phyloP scores from a whole-genome alignment of 2,113 vertebrate species.

The Azemiops feae region DNA sequence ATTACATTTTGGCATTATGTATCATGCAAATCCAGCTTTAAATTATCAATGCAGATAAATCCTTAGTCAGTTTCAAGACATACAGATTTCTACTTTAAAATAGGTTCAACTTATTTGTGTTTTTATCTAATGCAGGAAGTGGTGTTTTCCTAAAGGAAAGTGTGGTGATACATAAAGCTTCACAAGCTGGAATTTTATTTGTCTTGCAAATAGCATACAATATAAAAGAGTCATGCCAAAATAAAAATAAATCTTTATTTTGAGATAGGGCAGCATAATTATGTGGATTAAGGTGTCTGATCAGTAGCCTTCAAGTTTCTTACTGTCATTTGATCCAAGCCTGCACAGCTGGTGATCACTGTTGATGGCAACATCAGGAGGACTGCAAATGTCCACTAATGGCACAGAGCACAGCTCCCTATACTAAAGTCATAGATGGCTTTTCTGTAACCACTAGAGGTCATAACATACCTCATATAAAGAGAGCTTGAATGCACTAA shows the following conservation, averaged over 20 bases:
- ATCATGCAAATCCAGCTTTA: neutral
- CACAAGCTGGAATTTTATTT: neutral
- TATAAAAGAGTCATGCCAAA: neutral
- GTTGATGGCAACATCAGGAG: neutral
- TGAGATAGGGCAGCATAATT: neutral
- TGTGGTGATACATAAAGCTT: neutral
- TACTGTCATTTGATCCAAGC: no score
- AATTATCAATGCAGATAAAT: neutral
- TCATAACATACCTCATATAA: constrained; percentile 50
- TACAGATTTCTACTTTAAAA: neutral
- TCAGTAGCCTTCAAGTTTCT: neutral
- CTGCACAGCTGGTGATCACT: neutral
- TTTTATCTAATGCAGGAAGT: neutral
- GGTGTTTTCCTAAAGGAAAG: neutral
- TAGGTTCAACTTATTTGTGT: neutral
- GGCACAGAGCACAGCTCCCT: neutral
- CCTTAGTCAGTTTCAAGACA: neutral
- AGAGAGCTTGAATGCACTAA: rapidly evolving
- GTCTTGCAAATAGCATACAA: neutral
- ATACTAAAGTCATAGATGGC: neutral
- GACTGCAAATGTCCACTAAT: neutral
- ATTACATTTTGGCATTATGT: neutral
- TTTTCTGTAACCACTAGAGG: constrained; percentile 56
- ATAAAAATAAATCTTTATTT: neutral
- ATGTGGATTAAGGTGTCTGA: neutral